Conservation (phyloP, 2,797 vertebrate genomes). For the Clarias platycephalus region DNA sequence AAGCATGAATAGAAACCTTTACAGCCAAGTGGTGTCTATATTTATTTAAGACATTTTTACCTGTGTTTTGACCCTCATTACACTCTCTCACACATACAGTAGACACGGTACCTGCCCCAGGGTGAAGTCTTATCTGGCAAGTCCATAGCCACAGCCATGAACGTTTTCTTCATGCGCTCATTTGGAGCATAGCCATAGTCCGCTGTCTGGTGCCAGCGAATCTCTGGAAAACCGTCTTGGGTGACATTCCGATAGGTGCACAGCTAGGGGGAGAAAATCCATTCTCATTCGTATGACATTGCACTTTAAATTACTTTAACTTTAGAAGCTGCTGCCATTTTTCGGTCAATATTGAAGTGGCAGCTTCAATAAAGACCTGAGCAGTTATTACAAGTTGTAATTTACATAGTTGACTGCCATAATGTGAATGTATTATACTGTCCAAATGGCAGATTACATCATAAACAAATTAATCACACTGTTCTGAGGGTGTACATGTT, state of each 20-base stretch:
- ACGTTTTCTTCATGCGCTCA: slow-evolving; percentile 79
- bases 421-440: not conserved
- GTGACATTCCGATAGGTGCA: slow-evolving; percentile 52
- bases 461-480: not conserved
- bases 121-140: slow-evolving; percentile 81
- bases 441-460: not conserved
- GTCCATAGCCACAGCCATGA: slow-evolving; percentile 91
- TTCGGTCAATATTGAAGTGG: not conserved
- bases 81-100: not conserved
- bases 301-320: not conserved
- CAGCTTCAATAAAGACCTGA: not conserved
- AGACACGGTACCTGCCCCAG: slow-evolving; percentile 72
- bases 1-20: not conserved
- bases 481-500: not conserved
- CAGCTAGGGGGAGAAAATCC: slow-evolving; percentile 60
- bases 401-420: not conserved
- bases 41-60: not conserved
- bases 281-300: not conserved
- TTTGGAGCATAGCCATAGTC: slow-evolving; percentile 83
- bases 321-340: not conserved
- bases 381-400: not conserved
- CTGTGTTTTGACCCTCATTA: not conserved
- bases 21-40: not conserved
- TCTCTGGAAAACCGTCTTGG: slow-evolving; percentile 69
- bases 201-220: slow-evolving; percentile 94